Evolutionary conservation across 1,140 invertebrate species (phyloP), one percentile per base, ranked within the genome.

Genomic region (Sinella curviseta): DNA sequence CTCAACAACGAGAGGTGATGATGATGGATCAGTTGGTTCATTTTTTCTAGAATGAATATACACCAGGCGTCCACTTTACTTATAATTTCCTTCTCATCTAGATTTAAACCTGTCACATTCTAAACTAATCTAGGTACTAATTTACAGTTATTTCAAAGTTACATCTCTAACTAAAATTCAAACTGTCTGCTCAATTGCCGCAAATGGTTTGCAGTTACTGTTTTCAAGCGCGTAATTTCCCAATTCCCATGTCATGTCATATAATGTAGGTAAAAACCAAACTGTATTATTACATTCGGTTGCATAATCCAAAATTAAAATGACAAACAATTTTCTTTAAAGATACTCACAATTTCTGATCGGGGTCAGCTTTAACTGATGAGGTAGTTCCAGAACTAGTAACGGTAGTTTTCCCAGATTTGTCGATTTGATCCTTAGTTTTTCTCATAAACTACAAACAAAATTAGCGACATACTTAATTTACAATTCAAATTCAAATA

Each of bases 371-470:
- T n/a, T 70, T 33, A 3, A 70, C 31, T 31, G 26, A n/a, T 60
- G 57, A 24, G 26, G 65, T 31, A 70, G 65, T 16, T 70, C 12
- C 65, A 33, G 65, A 14, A 89, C 91, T 81, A 91, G 89, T 87
- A 85, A 89, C 86, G 86, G 90, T 90, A 81, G 89, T 91, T 88
- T 92, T 92, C 8, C 90, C 85, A 86, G 95, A 91, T 85, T 92
- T 91, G 82, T 93, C 91, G 17, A 93, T 90, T 85, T 93, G 92
- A 65, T 94, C 92, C 87, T 94, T 96, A 39, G 93, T 94, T 85
- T 91, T 91, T 86, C 94, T 93, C 95, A 97, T 97, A 87, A 97
- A 97, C 90, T 92, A 81, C 36, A 75, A 57, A n/a, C n/a, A n/a
- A n/a, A n/a, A n/a, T n/a, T n/a, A n/a, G n/a, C n/a, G n/a, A n/a